A percentile compares a stretch with the other conserved stretches of the same genome.
Conservation (phyloP, 1,140 invertebrate genomes). For the Drosophila santomea region DNA sequence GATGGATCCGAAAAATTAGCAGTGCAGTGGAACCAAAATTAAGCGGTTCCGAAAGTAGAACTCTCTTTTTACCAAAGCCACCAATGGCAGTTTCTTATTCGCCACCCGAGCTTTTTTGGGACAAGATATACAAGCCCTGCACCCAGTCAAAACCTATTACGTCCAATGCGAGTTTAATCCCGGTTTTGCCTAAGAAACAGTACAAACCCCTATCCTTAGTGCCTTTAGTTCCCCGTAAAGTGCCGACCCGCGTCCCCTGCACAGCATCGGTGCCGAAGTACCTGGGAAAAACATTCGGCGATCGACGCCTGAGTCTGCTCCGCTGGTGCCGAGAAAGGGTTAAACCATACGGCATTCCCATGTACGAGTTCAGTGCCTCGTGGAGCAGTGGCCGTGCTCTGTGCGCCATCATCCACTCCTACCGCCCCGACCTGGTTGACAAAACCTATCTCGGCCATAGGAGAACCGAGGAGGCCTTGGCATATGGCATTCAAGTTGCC, state of each 20-base stretch:
- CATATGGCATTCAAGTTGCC: slow-evolving; percentile 7
- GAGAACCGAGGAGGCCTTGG: slow-evolving; percentile 7
- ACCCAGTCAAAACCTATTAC: neutral
- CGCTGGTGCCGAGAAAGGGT: slow-evolving; percentile 26
- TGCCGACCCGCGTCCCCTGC: no score
- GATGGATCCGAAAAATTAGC: neutral
- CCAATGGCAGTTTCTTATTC: neutral
- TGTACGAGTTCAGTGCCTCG: slow-evolving; percentile 61
- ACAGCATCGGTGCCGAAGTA: neutral
- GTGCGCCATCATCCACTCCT: slow-evolving; percentile 55
- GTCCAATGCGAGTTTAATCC: neutral
- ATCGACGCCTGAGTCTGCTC: slow-evolving; percentile 19
- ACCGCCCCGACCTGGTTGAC: slow-evolving; percentile 42
- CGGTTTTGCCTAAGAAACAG: neutral
- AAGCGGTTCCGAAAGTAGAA: neutral
- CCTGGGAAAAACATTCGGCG: slow-evolving; percentile 48
- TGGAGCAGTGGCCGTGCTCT: slow-evolving; percentile 56
- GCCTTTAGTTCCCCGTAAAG: neutral
- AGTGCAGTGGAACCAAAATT: no score
- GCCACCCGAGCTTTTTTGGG: neutral
- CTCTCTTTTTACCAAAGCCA: neutral
- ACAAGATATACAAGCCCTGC: neutral
- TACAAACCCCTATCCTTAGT: neutral
- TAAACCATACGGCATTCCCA: slow-evolving; percentile 54
- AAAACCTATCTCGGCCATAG: neutral